Evolutionary conservation across 2,888 invertebrate genomes (phyloP).

Genomic region (Meteorus colon): DNA sequence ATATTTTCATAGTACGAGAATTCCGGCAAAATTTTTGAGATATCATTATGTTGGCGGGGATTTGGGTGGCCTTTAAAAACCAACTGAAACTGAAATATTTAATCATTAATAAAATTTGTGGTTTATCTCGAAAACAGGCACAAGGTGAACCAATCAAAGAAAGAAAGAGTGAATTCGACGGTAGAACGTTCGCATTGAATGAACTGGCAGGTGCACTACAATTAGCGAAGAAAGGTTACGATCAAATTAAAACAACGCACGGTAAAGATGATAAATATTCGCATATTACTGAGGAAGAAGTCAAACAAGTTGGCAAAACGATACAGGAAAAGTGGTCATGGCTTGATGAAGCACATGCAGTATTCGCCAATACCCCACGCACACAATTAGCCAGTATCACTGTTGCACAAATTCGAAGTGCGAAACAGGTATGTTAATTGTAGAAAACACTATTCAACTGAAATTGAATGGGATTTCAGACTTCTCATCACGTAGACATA

Average conservation of each 20-base stretch:
- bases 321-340: constrained; percentile 78
- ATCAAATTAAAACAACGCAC: constrained; percentile 76
- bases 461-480: too few species aligned
- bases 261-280: constrained; percentile 82
- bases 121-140: constrained; percentile 75
- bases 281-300: constrained; percentile 88
- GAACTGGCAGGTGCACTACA: constrained; percentile 86
- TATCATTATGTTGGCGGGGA: too few species aligned
- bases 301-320: constrained; percentile 85
- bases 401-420: constrained; percentile 85
- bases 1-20: too few species aligned
- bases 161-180: constrained; percentile 86
- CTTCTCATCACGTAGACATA: too few species aligned
- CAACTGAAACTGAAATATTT: too few species aligned
- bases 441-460: too few species aligned
- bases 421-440: constrained; percentile 79
- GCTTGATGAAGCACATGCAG: constrained; percentile 85
- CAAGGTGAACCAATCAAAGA: constrained; percentile 93
- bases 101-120: constrained; percentile 9
- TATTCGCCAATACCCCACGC: constrained; percentile 79
- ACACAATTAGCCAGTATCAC: constrained; percentile 85
- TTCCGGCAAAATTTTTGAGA: too few species aligned
- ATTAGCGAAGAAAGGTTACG: constrained; percentile 86
- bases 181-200: constrained; percentile 86
- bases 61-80: too few species aligned